Conservation (phyloP, 2,888 invertebrate genomes). For the Tortricodes alternella region DNA sequence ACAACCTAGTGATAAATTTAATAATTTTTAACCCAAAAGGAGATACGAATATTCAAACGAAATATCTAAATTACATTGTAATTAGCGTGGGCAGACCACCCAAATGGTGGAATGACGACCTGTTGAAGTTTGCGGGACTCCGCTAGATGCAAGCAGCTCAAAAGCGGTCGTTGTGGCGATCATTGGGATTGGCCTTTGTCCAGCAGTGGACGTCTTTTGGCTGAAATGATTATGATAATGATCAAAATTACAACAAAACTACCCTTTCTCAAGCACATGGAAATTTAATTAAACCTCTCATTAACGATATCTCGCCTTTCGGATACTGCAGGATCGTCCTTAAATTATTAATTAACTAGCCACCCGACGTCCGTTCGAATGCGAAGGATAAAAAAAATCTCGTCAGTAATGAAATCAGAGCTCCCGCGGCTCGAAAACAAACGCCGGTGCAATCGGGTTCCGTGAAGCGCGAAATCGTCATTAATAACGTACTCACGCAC, state of each 20-base stretch:
- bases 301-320: constrained; percentile 41
- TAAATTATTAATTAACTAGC: constrained; percentile 79
- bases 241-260: neutral
- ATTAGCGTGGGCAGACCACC: too few relatives aligned
- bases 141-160: too few relatives aligned
- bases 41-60: too few relatives aligned
- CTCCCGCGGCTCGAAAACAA: constrained; percentile 59
- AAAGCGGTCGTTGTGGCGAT: too few relatives aligned
- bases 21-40: too few relatives aligned
- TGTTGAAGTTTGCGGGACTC: too few relatives aligned
- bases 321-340: constrained; percentile 42
- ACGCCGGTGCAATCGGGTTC: constrained; percentile 55
- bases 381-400: constrained; percentile 70
- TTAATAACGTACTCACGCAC: constrained; percentile 57
- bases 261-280: neutral
- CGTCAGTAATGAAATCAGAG: constrained; percentile 68
- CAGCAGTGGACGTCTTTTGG: too few relatives aligned
- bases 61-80: too few relatives aligned
- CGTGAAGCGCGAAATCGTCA: constrained; percentile 68
- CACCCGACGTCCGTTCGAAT: constrained; percentile 60
- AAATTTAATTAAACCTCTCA: constrained; percentile 43
- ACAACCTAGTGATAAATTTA: too few relatives aligned
- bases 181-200: too few relatives aligned
- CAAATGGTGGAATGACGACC: too few relatives aligned
- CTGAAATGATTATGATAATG: too few relatives aligned